These are phyloP conservation scores for Acinonyx jubatus DNA, from an alignment of 2,113 vertebrate species.

Conservation along the genomic window DNA sequence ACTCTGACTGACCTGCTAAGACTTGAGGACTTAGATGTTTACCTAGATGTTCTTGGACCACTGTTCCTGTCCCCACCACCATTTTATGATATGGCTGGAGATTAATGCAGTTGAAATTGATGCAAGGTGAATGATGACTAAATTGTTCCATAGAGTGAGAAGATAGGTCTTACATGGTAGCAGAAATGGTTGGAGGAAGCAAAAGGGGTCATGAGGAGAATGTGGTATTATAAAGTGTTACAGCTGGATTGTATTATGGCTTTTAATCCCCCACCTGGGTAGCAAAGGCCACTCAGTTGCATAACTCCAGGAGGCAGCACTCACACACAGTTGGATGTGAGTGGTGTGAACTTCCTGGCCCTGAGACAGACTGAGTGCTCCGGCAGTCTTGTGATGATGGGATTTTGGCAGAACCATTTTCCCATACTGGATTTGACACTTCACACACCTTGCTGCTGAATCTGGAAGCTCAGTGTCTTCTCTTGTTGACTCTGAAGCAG, in stretches of 20 bases:
- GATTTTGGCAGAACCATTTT: slow-evolving; percentile 17
- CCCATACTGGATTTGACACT: background rate
- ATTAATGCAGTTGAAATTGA: background rate
- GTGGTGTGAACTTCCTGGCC: background rate
- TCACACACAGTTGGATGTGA: background rate
- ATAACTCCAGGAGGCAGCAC: background rate
- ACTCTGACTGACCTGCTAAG: background rate
- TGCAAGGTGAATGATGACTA: background rate
- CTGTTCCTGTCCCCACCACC: background rate
- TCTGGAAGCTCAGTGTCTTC: background rate
- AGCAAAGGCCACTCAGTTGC: background rate
- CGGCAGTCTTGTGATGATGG: background rate
- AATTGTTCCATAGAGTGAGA: background rate
- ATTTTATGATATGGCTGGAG: background rate
- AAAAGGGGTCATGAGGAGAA: background rate
- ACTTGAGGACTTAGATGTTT: background rate
- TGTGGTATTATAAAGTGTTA: background rate
- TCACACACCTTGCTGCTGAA: background rate
- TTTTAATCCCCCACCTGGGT: background rate
- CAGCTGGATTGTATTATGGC: background rate
- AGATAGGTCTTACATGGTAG: background rate
- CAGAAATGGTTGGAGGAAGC: background rate
- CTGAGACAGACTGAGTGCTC: background rate
- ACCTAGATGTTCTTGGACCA: background rate
- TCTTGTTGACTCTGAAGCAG: background rate